Conservation (phyloP, 2,797 vertebrate species). For the Leptodactylus fallax region DNA sequence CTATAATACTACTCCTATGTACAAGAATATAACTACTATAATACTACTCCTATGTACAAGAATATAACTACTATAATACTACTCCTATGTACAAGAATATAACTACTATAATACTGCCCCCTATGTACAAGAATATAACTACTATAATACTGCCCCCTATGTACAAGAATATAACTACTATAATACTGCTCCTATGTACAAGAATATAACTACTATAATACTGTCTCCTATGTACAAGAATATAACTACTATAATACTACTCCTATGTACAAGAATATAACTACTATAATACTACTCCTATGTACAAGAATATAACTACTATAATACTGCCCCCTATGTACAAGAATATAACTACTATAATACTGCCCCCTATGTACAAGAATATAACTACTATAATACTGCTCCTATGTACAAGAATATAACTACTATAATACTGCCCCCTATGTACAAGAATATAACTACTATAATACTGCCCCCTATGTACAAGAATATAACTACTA, state of each 20-base stretch:
- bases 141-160: not conserved
- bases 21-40: no score
- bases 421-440: not conserved
- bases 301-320: not conserved
- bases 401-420: not conserved
- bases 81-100: no score
- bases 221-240: not conserved
- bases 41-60: no score
- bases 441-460: not conserved
- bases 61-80: no score
- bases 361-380: constrained; percentile 1
- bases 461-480: not conserved
- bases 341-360: constrained; percentile 4
- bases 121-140: not conserved
- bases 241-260: not conserved
- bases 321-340: not conserved
- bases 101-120: no score
- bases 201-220: constrained; percentile 1
- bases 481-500: constrained; percentile 6
- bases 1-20: no score
- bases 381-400: constrained; percentile 17
- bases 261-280: not conserved
- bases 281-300: not conserved
- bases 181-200: no score
- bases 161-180: not conserved